Evolutionary conservation across 2,888 invertebrate genomes (phyloP), one percentile per base, ranked within the genome.

Genomic region (Epinotia nisella): DNA sequence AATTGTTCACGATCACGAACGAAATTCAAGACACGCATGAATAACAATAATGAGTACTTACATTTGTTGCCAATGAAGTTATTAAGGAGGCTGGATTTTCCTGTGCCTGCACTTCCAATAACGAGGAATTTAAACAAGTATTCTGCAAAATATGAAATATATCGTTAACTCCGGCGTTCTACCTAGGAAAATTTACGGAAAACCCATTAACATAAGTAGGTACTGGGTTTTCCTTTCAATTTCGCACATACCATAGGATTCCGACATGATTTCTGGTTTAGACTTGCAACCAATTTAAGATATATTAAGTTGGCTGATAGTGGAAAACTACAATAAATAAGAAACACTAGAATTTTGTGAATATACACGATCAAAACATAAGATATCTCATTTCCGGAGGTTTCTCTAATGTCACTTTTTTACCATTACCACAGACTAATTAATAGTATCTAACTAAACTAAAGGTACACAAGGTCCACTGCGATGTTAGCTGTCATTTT

Each of bases 1-100:
- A 24, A 24, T 9, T 58, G 53, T 49, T 49, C n/a, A n/a, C 7
- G 5, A 49, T 49, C 5, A 49, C 49, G 7, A 49, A 49, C 49
- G 7, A 49, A 49, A n/a, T n/a, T 49, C n/a, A 49, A 49, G 49
- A n/a, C 49, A n/a, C 53, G 65, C 53, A 55, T 65, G 53, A 39
- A 55, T 35, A 71, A 45, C n/a, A 58, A 55, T 61, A 65, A 56
- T 21, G 24, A 39, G 10, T 53, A 95, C 96, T 95, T 94, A 97
- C 97, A 97, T 95, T 97, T 97, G 82, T 95, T 96, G 88, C 97
- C 97, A 82, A 97, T 96, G 83, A 97, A 97, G 87, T 97, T 97
- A 88, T 97, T 97, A 55, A 97, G 92, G 51, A 97, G 94, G 83
- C 97, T 97, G 66, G 97, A 97, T 89, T 97, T 97, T 76, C 97